Percentiles rank a stretch among this genome's conserved stretches.
These are phyloP conservation scores for Asbolus verrucosus DNA, from an alignment of 1,140 invertebrate species.

Conservation along the genomic window DNA sequence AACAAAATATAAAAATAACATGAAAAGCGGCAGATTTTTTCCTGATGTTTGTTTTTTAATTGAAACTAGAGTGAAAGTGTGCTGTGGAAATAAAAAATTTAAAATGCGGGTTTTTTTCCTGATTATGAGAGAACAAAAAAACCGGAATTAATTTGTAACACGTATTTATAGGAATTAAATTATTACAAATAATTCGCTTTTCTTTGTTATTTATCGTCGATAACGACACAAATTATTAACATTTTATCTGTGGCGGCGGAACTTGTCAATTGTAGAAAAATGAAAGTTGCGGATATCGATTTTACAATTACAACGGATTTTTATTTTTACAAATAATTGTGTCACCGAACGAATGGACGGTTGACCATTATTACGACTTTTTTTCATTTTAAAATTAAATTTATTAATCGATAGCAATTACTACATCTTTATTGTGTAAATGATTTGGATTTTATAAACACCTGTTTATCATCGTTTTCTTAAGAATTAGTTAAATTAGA, in stretches of 20 bases:
- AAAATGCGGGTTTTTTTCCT: conserved; percentile 17
- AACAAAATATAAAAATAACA: conserved; percentile 46
- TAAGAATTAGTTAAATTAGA: no score
- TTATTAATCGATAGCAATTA: conserved; percentile 30
- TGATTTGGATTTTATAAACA: no score
- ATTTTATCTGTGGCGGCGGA: conserved; percentile 28
- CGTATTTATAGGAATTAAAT: conserved; percentile 44
- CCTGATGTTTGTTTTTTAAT: conserved; percentile 41
- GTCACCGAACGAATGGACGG: conserved; percentile 28
- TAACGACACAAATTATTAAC: conserved; percentile 33
- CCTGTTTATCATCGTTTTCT: no score
- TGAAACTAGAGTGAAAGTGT: conserved; percentile 47
- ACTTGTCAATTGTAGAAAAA: conserved; percentile 45
- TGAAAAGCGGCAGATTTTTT: conserved; percentile 17
- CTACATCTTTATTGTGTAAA: conserved; percentile 24
- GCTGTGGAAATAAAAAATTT: conserved; percentile 44
- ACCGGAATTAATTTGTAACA: conserved; percentile 42
- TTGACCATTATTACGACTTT: conserved; percentile 31
- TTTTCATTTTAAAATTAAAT: conserved; percentile 32
- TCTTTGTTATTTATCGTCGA: conserved; percentile 43
- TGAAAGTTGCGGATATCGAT: conserved; percentile 44
- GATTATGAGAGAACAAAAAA: conserved; percentile 39
- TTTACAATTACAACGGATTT: conserved; percentile 39
- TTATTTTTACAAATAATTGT: conserved; percentile 40
- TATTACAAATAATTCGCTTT: conserved; percentile 40